A percentile compares a stretch with the other conserved stretches of the same genome.
Evolutionary conservation across 92 coral and sea anemone species (phyloP).

Genomic region (Hydrozoanthus gracilis): DNA sequence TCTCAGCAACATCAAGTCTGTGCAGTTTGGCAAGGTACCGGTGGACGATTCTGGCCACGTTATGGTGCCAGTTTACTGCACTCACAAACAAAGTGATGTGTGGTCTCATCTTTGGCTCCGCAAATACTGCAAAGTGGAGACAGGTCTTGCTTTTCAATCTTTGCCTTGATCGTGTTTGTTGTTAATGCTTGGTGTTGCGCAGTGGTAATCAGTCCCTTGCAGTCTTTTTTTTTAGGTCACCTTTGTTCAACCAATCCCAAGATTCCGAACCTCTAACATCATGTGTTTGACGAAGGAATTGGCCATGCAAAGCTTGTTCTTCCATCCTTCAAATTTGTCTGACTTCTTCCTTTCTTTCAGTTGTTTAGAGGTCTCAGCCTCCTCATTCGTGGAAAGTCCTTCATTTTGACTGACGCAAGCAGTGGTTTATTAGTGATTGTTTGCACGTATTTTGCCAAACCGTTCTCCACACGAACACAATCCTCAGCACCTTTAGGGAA

Average conservation of each 20-base stretch:
- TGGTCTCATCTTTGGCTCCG: slow-evolving; percentile 47
- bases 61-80: slow-evolving; percentile 42
- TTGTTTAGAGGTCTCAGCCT: slow-evolving; percentile 25
- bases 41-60: background rate
- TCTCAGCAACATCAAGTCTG: background rate
- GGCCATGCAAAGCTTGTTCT: slow-evolving; percentile 45
- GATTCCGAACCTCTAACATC: slow-evolving; percentile 42
- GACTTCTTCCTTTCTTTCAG: slow-evolving; percentile 36
- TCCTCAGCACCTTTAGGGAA: slow-evolving; percentile 47
- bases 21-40: no score
- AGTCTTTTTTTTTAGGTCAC: slow-evolving; percentile 48
- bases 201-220: slow-evolving; percentile 50
- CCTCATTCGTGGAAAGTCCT: slow-evolving; percentile 32
- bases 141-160: slow-evolving; percentile 46
- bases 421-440: slow-evolving; percentile 49
- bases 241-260: slow-evolving; percentile 56
- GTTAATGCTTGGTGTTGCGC: slow-evolving; percentile 55
- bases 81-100: slow-evolving; percentile 45
- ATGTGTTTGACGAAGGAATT: slow-evolving; percentile 45
- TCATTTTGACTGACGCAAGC: slow-evolving; percentile 38
- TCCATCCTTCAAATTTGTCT: slow-evolving; percentile 43
- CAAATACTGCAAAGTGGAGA: slow-evolving; percentile 54
- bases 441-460: slow-evolving; percentile 44
- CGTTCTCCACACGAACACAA: slow-evolving; percentile 34
- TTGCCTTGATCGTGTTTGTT: slow-evolving; percentile 49